Evolutionary conservation across 2,113 vertebrate species (phyloP), one percentile per base, ranked within the genome.

Genomic region (Elephantulus edwardii): DNA sequence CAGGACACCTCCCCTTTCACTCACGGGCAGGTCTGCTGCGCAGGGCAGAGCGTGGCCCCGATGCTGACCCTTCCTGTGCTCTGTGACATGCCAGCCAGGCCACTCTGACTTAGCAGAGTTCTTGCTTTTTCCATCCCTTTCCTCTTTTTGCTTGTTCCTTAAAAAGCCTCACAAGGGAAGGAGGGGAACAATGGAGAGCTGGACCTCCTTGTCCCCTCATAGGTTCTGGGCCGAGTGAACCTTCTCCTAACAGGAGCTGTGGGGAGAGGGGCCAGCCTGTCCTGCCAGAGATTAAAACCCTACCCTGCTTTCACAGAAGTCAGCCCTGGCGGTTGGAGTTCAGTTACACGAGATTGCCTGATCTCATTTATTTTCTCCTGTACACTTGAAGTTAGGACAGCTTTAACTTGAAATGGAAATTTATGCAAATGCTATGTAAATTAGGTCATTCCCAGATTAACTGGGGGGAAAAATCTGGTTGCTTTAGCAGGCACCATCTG

Each of bases 401-500:
- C 88, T 94, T 92, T 86, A 76, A 96, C 94, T 92, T 96, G 88
- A 94, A 92, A 96, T 96, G 95, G 91, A 96, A 95, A 96, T 96
- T 95, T 94, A 96, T 96, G 96, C 95, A 96, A 95, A 96, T 95
- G 16, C 2, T 71, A 96, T 96, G 96, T 81, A 96, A 96, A 96
- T 96, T 38, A 95, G 96, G 94, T 90, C 96, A 95, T 94, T 96
- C 92, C 95, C 93, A 95, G 93, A 96, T 96, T 95, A 96, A 96
- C 96, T 93, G 92, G 92, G 90, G 91, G 77, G 11, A 74, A 66
- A 86, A 91, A 96, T 96, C 95, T 96, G 95, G 93, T 96, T 8
- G 79, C 76, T 0, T 88, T 88, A 91, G 91, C 94, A 83, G 88
- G 87, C 50, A 48, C 96, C 96, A 96, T 96, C 96, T 96, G 96